phyloP scores from a whole-genome alignment of 2,797 vertebrate species.

The Enteromius paludinosus region DNA sequence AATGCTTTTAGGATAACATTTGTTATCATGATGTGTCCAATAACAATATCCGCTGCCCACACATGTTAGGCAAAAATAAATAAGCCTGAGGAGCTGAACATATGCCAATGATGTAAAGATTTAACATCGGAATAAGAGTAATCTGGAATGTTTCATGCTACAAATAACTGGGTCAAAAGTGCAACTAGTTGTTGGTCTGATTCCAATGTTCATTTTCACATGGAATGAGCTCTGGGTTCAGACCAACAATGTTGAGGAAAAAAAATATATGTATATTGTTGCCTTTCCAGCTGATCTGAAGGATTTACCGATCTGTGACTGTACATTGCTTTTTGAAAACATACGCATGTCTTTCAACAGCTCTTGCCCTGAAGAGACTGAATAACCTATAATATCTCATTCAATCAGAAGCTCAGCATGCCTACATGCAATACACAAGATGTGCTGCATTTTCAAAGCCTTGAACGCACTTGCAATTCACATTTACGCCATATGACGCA shows the following conservation, averaged over 20 bases:
- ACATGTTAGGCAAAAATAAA: neutral
- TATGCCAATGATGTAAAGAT: neutral
- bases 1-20: neutral
- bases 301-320: neutral
- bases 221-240: neutral
- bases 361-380: neutral
- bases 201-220: neutral
- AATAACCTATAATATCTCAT: neutral
- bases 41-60: neutral
- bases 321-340: neutral
- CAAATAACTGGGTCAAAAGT: conserved; percentile 10
- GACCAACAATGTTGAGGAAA: too few species aligned
- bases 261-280: neutral
- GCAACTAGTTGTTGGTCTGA: neutral
- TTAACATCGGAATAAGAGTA: neutral
- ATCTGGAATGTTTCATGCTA: neutral
- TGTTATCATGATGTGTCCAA: neutral
- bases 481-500: neutral
- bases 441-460: neutral
- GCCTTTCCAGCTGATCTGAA: neutral
- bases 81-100: neutral
- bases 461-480: neutral
- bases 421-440: neutral
- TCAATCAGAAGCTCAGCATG: neutral
- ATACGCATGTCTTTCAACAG: neutral